phyloP scores from a whole-genome alignment of 2,113 vertebrate genomes.

The Rissa tridactyla region DNA sequence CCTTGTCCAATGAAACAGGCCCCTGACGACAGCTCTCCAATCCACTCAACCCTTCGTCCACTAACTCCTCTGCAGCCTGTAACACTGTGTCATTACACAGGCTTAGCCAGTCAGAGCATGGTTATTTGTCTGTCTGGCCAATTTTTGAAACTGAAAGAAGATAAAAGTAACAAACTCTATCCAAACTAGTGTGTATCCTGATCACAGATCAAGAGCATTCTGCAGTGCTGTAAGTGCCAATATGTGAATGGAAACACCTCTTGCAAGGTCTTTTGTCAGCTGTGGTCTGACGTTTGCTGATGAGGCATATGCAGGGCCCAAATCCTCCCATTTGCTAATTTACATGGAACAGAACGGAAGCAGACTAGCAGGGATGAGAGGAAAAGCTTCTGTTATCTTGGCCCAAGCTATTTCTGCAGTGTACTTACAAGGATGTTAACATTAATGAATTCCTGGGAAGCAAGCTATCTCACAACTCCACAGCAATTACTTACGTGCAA shows the following conservation, averaged over 20 bases:
- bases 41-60: background rate
- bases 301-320: background rate
- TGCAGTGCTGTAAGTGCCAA: background rate
- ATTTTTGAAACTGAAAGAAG: background rate
- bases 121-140: background rate
- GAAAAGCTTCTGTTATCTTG: background rate
- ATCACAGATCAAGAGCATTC: background rate
- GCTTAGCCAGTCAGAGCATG: background rate
- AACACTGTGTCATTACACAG: background rate
- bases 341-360: background rate
- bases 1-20: background rate
- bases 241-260: background rate
- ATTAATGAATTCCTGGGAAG: background rate
- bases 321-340: background rate
- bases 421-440: background rate
- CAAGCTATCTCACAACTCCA: background rate
- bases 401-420: background rate
- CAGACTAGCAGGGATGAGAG: background rate
- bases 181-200: background rate
- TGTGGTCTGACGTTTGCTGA: background rate
- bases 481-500: background rate
- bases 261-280: background rate
- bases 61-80: background rate
- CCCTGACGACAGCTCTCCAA: background rate
- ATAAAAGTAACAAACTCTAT: background rate